phyloP scores from a whole-genome alignment of 2,113 vertebrate genomes.

The Catagonus wagneri region DNA sequence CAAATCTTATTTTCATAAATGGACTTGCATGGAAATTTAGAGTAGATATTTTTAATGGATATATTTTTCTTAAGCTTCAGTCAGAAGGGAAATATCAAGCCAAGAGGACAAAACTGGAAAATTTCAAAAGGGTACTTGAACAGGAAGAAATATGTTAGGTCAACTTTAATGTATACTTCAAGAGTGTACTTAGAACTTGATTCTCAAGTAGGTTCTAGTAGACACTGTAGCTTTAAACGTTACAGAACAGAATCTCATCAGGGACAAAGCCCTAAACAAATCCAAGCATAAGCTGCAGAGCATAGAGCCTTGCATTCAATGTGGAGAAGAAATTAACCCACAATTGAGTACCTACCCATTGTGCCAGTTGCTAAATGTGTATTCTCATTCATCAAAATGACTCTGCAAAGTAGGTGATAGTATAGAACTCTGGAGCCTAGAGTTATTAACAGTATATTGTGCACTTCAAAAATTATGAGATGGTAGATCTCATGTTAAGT shows the following conservation, averaged over 20 bases:
- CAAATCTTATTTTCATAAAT: conserved; percentile 46
- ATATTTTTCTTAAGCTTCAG: neutral
- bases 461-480: neutral
- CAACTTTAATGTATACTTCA: neutral
- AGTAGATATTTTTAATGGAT: conserved; percentile 8
- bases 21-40: neutral
- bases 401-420: neutral
- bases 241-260: neutral
- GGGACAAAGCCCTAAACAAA: neutral
- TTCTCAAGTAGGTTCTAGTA: neutral
- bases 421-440: neutral
- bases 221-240: neutral
- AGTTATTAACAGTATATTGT: neutral
- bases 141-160: neutral
- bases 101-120: neutral
- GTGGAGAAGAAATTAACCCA: neutral
- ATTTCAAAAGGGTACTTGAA: conserved; percentile 7
- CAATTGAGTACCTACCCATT: neutral
- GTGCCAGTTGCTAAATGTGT: neutral
- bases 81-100: neutral
- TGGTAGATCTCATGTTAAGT: neutral
- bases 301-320: neutral
- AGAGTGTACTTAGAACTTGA: neutral
- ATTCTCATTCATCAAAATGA: neutral
- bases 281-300: neutral